Percentiles rank a stretch among this genome's conserved stretches.
Evolutionary conservation across 1,140 invertebrate species (phyloP).

Genomic region (Drosophila elegans): DNA sequence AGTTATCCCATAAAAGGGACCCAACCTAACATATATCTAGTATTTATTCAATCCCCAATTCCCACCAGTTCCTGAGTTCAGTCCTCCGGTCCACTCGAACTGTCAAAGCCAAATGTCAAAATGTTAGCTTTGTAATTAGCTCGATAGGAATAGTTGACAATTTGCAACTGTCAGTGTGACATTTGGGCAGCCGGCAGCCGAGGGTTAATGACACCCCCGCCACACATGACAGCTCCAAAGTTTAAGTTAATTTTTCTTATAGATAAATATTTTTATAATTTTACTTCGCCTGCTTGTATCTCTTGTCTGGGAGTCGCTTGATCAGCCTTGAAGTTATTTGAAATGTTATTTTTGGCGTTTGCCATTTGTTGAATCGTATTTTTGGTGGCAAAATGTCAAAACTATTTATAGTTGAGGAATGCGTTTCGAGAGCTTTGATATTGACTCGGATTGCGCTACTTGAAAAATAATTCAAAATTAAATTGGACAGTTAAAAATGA

Average conservation of each 20-base stretch:
- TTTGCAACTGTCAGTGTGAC: conserved; percentile 63
- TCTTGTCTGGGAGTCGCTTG: conserved; percentile 12
- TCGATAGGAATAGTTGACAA: conserved; percentile 48
- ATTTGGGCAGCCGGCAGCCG: conserved; percentile 32
- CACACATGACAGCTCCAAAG: conserved; percentile 52
- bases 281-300: conserved; percentile 6
- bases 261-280: conserved; percentile 49
- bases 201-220: conserved; percentile 38
- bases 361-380: conserved; percentile 29
- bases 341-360: conserved; percentile 34
- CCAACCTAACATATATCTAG: conserved; percentile 16
- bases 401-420: conserved; percentile 39
- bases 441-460: conserved; percentile 33
- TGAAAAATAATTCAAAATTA: conserved; percentile 38
- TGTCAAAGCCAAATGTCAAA: conserved; percentile 57
- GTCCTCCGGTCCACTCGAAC: conserved; percentile 23
- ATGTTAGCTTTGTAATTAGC: conserved; percentile 65
- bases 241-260: conserved; percentile 58
- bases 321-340: conserved; percentile 39
- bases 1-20: conserved; percentile 38
- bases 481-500: conserved; percentile 16
- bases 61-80: conserved; percentile 15
- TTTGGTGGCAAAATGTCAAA: conserved; percentile 48
- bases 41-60: conserved; percentile 22
- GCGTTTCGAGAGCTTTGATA: conserved; percentile 41